Evolutionary conservation across 2,113 vertebrate genomes (phyloP).

Genomic region (Ameiurus melas): DNA sequence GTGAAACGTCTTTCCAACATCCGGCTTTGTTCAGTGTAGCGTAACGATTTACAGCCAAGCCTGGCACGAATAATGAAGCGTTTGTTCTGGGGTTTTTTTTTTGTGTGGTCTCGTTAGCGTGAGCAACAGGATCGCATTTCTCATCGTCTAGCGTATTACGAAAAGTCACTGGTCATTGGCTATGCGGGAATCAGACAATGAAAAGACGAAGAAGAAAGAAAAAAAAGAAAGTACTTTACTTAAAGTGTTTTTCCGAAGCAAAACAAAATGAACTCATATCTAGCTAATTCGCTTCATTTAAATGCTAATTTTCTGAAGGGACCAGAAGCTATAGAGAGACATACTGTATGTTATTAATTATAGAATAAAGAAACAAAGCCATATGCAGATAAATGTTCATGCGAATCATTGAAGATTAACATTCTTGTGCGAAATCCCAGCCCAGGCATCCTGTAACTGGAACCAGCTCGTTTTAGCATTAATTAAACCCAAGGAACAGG

Average conservation of each 20-base stretch:
- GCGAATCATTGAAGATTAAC: neutral
- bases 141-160: neutral
- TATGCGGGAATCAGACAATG: neutral
- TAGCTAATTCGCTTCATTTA: neutral
- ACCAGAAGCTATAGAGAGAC: neutral
- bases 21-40: neutral
- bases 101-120: neutral
- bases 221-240: neutral
- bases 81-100: neutral
- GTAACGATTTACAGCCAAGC: neutral
- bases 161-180: neutral
- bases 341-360: neutral
- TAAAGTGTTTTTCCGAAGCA: too few species aligned
- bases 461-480: constrained; percentile 15
- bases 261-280: too few species aligned
- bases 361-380: neutral
- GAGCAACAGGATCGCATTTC: neutral
- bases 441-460: constrained; percentile 2
- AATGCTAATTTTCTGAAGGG: neutral
- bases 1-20: neutral
- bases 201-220: too few species aligned
- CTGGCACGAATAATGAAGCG: neutral
- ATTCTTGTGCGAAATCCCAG: neutral
- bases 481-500: constrained; percentile 19
- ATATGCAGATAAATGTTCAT: neutral